A percentile compares a stretch with the other conserved stretches of the same genome.
Evolutionary conservation across 2,888 invertebrate species (phyloP).

Genomic region (Drosophila niveifrons): DNA sequence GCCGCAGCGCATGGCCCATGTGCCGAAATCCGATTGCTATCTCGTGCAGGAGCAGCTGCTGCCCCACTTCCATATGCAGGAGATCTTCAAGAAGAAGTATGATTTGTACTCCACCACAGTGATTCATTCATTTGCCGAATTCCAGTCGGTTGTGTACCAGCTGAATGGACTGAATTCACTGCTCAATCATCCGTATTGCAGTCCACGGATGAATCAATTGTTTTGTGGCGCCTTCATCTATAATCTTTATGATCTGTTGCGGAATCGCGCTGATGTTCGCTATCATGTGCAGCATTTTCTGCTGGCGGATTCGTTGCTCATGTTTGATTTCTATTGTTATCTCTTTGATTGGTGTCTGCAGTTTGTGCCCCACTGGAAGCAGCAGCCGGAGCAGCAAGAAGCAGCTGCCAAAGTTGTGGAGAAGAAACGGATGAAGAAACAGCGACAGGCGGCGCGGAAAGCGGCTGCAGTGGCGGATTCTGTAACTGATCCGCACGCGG

Average conservation of each 20-base stretch:
- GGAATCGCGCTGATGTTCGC: conserved; percentile 86
- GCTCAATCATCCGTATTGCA: conserved; percentile 87
- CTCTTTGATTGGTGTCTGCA: conserved; percentile 80
- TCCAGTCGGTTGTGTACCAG: conserved; percentile 84
- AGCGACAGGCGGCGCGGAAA: conserved; percentile 74
- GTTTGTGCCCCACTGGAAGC: conserved; percentile 81
- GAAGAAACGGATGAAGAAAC: conserved; percentile 78
- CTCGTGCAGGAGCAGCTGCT: conserved; percentile 81
- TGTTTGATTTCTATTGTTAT: conserved; percentile 83
- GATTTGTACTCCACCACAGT: conserved; percentile 81
- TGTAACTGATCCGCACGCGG: conserved; percentile 73
- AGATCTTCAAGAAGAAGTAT: conserved; percentile 83
- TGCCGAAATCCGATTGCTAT: conserved; percentile 83
- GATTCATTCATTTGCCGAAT: conserved; percentile 84
- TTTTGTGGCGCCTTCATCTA: conserved; percentile 92
- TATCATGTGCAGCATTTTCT: conserved; percentile 87
- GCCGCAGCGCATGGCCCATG: conserved; percentile 71
- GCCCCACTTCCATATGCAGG: conserved; percentile 84
- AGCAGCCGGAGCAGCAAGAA: conserved; percentile 50
- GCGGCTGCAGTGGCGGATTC: conserved; percentile 25
- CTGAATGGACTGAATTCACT: conserved; percentile 87
- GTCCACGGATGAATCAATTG: conserved; percentile 87
- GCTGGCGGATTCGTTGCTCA: conserved; percentile 79
- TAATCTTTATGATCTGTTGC: conserved; percentile 89
- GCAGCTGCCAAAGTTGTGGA: conserved; percentile 53